Evolutionary conservation across 2,113 vertebrate species (phyloP).

Genomic region (Phyllostomus hastatus): DNA sequence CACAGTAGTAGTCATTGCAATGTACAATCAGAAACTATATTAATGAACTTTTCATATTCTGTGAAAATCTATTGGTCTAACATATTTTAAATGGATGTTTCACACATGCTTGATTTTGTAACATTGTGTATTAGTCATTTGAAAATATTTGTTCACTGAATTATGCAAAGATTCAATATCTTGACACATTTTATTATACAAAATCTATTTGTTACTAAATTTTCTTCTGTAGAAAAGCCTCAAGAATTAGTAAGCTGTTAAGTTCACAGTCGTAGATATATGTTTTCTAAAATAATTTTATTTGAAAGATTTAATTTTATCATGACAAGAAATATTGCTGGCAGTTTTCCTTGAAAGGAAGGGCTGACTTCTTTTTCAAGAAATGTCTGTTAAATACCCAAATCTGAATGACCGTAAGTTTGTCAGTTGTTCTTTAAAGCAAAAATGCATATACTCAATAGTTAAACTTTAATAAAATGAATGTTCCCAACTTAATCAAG

Average conservation of each 20-base stretch:
- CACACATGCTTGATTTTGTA: neutral
- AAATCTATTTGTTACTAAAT: neutral
- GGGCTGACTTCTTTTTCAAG: neutral
- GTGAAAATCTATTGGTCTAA: neutral
- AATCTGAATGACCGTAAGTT: neutral
- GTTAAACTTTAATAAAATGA: neutral
- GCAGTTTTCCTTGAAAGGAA: neutral
- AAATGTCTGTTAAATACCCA: neutral
- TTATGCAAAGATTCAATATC: neutral
- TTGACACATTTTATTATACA: neutral
- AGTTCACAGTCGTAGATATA: neutral
- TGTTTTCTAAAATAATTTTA: neutral
- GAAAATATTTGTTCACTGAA: neutral
- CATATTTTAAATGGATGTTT: neutral
- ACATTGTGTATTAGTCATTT: neutral
- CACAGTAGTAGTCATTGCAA: neutral
- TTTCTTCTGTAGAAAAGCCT: neutral
- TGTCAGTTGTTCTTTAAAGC: neutral
- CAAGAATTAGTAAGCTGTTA: neutral
- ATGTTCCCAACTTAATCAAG: neutral
- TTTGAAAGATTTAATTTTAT: neutral
- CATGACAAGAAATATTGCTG: neutral
- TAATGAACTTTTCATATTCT: neutral
- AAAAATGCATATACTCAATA: neutral
- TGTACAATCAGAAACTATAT: neutral